These are phyloP conservation scores for Sciurus carolinensis DNA, from an alignment of 2,797 vertebrate genomes.

Conservation along the genomic window DNA sequence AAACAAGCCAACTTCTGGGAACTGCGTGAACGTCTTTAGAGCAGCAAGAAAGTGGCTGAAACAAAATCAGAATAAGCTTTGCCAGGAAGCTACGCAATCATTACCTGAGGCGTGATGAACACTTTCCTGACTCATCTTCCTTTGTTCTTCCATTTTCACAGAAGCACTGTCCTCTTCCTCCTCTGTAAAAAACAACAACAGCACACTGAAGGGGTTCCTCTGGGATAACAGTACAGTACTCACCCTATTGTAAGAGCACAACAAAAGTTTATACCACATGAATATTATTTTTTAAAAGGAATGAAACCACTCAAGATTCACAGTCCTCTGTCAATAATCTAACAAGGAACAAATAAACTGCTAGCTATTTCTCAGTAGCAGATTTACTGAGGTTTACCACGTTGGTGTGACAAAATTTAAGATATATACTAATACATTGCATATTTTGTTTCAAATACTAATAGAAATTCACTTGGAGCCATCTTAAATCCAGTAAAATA, in stretches of 20 bases:
- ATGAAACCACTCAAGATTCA: slow-evolving; percentile 52
- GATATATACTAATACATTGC: neutral
- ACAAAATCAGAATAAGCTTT: neutral
- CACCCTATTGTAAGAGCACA: slow-evolving; percentile 49
- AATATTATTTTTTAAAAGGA: slow-evolving; percentile 69
- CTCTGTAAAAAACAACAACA: slow-evolving; percentile 89
- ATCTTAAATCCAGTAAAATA: slow-evolving; percentile 18
- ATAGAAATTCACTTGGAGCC: neutral
- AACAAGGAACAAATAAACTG: slow-evolving; percentile 24
- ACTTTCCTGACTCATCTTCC: slow-evolving; percentile 87
- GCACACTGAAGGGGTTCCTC: slow-evolving; percentile 69
- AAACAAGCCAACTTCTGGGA: slow-evolving; percentile 82
- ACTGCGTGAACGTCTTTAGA: slow-evolving; percentile 72
- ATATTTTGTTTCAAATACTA: slow-evolving; percentile 21
- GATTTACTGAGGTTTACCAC: neutral
- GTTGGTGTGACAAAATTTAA: neutral
- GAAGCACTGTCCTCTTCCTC: slow-evolving; percentile 88
- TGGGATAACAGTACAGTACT: slow-evolving; percentile 61
- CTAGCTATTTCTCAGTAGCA: slow-evolving; percentile 5
- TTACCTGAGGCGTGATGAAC: slow-evolving; percentile 86
- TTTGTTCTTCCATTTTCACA: slow-evolving; percentile 80
- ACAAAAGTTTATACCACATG: slow-evolving; percentile 36
- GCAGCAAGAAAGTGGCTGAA: slow-evolving; percentile 72
- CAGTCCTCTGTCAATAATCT: slow-evolving; percentile 51
- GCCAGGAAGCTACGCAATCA: neutral